Conservation (phyloP, 2,797 vertebrate genomes). For the Trematomus bernacchii region DNA sequence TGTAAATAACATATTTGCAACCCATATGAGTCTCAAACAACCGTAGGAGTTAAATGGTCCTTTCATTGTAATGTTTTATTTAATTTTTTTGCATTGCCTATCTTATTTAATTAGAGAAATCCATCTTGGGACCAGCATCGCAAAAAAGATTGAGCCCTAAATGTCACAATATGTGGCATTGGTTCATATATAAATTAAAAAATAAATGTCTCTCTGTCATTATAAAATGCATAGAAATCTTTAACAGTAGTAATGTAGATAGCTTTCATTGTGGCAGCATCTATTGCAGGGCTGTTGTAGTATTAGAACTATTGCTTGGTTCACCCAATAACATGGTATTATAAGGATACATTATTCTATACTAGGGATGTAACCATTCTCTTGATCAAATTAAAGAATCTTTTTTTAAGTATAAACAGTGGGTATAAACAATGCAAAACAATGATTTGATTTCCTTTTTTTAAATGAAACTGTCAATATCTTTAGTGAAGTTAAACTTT, state of each 20-base stretch:
- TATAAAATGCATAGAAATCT: not conserved
- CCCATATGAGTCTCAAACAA: not conserved
- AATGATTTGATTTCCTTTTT: no score
- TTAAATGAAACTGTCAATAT: no score
- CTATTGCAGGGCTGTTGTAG: slow-evolving; percentile 7
- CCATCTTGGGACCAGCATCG: not conserved
- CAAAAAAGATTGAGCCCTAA: not conserved
- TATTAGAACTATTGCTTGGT: not conserved
- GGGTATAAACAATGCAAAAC: no score
- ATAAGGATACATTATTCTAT: slow-evolving; percentile 5
- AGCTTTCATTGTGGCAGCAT: not conserved
- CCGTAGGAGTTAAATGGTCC: not conserved
- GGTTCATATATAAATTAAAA: not conserved
- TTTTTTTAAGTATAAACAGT: no score
- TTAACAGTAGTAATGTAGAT: not conserved
- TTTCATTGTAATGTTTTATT: not conserved
- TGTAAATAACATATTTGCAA: not conserved
- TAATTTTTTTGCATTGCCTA: not conserved
- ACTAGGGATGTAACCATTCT: no score
- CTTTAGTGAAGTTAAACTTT: no score
- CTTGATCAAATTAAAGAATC: no score
- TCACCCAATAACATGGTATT: not conserved
- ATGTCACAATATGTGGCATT: not conserved
- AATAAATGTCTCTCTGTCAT: not conserved
- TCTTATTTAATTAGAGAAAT: no score